phyloP scores from a whole-genome alignment of 2,113 vertebrate genomes.

The Colistium nudipinnis region DNA sequence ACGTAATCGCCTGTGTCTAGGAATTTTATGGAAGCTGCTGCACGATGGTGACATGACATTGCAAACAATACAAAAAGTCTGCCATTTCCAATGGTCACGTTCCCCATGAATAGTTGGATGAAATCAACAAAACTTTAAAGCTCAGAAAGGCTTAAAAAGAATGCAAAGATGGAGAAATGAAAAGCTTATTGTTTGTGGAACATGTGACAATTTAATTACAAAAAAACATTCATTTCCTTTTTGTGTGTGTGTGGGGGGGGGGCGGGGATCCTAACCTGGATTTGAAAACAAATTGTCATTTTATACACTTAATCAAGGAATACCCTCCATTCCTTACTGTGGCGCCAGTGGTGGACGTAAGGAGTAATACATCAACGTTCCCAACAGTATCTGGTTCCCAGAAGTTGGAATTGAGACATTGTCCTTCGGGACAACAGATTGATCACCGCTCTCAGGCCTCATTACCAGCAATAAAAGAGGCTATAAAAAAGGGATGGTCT shows the following conservation, averaged over 20 bases:
- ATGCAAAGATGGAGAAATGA: not conserved
- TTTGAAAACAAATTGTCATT: not conserved
- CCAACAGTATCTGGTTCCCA: not conserved
- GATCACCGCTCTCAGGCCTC: not conserved
- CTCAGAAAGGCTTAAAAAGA: too few species aligned
- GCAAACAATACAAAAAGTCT: slow-evolving; percentile 7
- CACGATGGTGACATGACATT: slow-evolving; percentile 1
- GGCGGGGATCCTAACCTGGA: not conserved
- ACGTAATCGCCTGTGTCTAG: not conserved
- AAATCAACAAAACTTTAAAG: not conserved
- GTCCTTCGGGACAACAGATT: not conserved
- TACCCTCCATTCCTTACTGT: not conserved
- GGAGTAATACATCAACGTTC: not conserved
- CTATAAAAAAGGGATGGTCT: not conserved
- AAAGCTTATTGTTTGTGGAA: not conserved
- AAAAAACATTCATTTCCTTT: too few species aligned
- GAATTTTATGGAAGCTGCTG: slow-evolving; percentile 4
- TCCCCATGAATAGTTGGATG: not conserved
- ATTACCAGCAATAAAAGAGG: slow-evolving; percentile 9
- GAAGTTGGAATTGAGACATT: not conserved
- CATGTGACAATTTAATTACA: not conserved
- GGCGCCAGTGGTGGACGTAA: not conserved
- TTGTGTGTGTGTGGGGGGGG: too few species aligned
- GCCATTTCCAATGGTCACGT: not conserved
- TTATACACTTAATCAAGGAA: not conserved